phyloP scores from a whole-genome alignment of 2,797 vertebrate species.

The Sciurus vulgaris region DNA sequence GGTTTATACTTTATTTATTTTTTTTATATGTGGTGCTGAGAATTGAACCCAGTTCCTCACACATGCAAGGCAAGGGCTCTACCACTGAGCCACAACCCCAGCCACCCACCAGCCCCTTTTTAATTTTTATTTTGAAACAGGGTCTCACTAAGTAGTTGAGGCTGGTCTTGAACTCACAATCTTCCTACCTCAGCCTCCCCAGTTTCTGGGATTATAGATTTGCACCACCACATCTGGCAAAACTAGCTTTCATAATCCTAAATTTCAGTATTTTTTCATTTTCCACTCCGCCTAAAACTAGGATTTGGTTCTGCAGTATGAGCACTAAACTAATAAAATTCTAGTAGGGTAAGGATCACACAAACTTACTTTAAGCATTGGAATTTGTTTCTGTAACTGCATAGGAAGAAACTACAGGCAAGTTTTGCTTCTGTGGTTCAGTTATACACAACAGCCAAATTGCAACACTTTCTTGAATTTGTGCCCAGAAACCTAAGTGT shows the following conservation, averaged over 20 bases:
- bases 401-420: slow-evolving; percentile 9
- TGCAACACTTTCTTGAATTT: neutral
- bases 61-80: no score
- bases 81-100: no score
- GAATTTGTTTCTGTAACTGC: slow-evolving; percentile 19
- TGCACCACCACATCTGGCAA: neutral
- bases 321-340: slow-evolving; percentile 18
- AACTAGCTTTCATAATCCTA: neutral
- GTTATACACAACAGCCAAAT: neutral
- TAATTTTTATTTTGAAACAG: no score
- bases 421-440: neutral
- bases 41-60: no score
- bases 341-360: neutral
- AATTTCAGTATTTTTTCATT: slow-evolving; percentile 11
- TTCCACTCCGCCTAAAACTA: neutral
- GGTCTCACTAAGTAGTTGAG: no score
- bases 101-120: no score
- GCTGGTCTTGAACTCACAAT: no score
- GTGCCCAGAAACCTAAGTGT: neutral
- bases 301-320: slow-evolving; percentile 1
- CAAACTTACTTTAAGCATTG: slow-evolving; percentile 23
- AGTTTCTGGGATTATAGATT: no score
- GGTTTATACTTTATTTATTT: no score
- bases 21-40: no score
- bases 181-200: no score